These are phyloP conservation scores for Fratercula arctica DNA, from an alignment of 2,797 vertebrate species.

Conservation along the genomic window DNA sequence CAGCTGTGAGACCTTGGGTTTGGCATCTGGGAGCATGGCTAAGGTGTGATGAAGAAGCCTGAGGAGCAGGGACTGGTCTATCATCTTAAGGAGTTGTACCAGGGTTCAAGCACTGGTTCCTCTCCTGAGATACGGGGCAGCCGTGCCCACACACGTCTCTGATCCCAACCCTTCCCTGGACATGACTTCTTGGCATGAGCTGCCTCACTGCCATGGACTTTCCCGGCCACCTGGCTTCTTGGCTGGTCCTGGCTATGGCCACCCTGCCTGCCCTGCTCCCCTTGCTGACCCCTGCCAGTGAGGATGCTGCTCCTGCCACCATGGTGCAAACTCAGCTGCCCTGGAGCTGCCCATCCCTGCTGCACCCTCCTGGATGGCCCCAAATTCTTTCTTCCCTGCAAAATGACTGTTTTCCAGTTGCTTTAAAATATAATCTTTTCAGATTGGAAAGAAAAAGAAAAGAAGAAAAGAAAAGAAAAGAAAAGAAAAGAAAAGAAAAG, in stretches of 20 bases:
- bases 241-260: not conserved
- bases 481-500: not conserved
- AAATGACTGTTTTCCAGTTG: not conserved
- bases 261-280: no score
- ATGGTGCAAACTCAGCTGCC: not conserved
- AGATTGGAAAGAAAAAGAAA: not conserved
- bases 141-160: accelerated
- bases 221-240: not conserved
- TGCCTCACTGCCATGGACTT: not conserved
- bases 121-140: not conserved
- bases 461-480: not conserved
- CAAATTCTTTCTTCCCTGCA: not conserved
- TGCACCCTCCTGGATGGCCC: accelerated
- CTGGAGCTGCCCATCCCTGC: not conserved
- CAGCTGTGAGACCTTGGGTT: not conserved
- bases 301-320: accelerated
- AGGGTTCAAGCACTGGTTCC: not conserved
- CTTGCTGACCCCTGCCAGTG: no score
- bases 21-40: not conserved
- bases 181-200: accelerated
- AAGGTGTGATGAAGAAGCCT: not conserved
- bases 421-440: not conserved
- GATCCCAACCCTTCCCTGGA: not conserved
- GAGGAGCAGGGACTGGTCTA: not conserved
- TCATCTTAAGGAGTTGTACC: not conserved